Evolutionary conservation across 1,140 invertebrate genomes (phyloP), one percentile per base, ranked within the genome.

Genomic region (Mactra quadrangularis): DNA sequence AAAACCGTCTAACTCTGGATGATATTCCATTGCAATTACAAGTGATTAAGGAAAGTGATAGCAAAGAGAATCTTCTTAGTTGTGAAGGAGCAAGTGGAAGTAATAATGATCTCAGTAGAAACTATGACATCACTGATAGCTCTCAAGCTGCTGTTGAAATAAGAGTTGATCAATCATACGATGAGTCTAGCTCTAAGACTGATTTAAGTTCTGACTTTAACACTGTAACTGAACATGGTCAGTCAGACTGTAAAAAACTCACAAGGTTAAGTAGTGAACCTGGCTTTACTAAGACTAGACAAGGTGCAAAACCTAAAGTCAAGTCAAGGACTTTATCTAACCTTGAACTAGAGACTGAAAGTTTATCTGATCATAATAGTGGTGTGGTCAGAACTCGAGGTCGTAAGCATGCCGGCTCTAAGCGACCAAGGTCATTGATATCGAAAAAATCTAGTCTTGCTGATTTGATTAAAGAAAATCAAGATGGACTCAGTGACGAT

Each of bases 371-470:
- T 47, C 11, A 64, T 31, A 31, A 47, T 29, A 68, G 27, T 55
- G 60, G 31, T 19, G 19, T 19, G 1, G 22, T 22, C 0, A 38
- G 22, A 29, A 1, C 45, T 7, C 38, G 77, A 38, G 77, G 33
- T n/a, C 29, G 66, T 27, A 55, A 52, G 13, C 68, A 55, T 47
- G 33, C 77, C 15, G 64, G 52, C 33, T 31, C 62, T 45, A 81
- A 81, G n/a, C 27, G 77, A 50, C 77, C 77, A 13, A 7, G 77
- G 47, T 81, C 77, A 27, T 41, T 81, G 25, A 81, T 81, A 52
- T 81, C 77, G 1, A 81, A 81, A 50, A 81, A 81, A 57, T 81
- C 77, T 31, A 81, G 77, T 60, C 55, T 81, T 15, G 25, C 29
- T 3, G 33, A 45, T 11, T 31, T 81, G 41, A 68, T 81, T 33